Evolutionary conservation across 2,797 vertebrate species (phyloP), one percentile per base, ranked within the genome.

Genomic region (Gadopsis marmoratus): DNA sequence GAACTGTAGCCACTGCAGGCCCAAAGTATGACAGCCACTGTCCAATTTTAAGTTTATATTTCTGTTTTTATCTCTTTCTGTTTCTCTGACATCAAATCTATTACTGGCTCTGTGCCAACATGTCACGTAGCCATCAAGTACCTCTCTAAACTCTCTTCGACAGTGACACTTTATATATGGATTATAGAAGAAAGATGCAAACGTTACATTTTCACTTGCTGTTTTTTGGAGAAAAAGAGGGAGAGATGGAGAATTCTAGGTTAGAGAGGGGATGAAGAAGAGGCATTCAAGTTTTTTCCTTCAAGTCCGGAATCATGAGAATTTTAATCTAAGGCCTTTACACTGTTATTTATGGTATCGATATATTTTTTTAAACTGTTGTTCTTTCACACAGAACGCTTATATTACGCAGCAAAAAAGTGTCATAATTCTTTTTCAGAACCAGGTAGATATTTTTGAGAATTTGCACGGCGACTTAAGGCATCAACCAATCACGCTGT

Each of bases 131-230:
- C 55, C 59, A 59, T 66, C 39, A 66, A 82, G 79, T 69, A 47
- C 71, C 53, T 84, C 65, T 29, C 56, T 37, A 59, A 78, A 88
- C 65, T 78, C 21, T 43, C 13, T 82, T 50, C 82, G 79, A 87
- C 87, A 83, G n/a, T 69, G 63, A 85, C 78, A 64, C 45, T 89
- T 81, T 77, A 41, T 85, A 62, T 60, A 54, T 68, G 39, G 70
- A 72, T 81, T 73, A 67, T 23, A 61, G 68, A 56, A 47, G 17
- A 84, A 84, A 71, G 48, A 77, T 79, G 62, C 80, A 61, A 88
- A 50, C 65, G 33, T 39, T 55, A 82, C 69, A 85, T 80, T 83
- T 85, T 64, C 5, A 56, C n/a, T 70, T 26, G 16, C 67, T 50
- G 51, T 78, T 79, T 86, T 63, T 60, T 4, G 84, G 83, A 82